These are phyloP conservation scores for Ectemnius continuus DNA, from an alignment of 2,888 invertebrate species.

Conservation along the genomic window DNA sequence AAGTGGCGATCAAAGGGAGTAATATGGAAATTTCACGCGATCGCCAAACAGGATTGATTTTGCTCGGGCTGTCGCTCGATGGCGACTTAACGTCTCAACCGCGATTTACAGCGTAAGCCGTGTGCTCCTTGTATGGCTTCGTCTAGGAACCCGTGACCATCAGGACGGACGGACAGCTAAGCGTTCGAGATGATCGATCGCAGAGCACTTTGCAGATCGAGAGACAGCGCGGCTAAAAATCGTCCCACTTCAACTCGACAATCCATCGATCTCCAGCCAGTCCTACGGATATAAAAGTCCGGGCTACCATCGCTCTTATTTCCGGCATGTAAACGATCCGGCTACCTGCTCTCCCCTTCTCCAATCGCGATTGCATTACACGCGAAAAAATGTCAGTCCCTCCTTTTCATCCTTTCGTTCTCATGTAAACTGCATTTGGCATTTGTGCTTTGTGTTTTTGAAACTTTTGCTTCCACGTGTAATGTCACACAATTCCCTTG, in stretches of 20 bases:
- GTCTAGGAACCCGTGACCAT: slow-evolving; percentile 43
- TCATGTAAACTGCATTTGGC: too few relatives aligned
- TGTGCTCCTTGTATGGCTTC: slow-evolving; percentile 49
- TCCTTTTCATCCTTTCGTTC: too few relatives aligned
- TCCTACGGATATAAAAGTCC: neutral
- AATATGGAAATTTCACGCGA: neutral
- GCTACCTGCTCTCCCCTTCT: too few relatives aligned
- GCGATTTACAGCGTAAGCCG: slow-evolving; percentile 24
- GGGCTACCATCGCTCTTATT: slow-evolving; percentile 16
- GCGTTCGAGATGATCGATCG: slow-evolving; percentile 42
- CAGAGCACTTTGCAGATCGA: slow-evolving; percentile 13
- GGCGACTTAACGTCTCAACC: slow-evolving; percentile 25
- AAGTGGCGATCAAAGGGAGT: neutral
- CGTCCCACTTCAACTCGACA: neutral
- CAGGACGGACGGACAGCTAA: slow-evolving; percentile 36
- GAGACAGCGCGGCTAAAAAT: neutral
- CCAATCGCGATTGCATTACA: too few relatives aligned
- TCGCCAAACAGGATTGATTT: slow-evolving; percentile 9
- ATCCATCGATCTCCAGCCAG: slow-evolving; percentile 24
- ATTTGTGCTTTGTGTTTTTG: too few relatives aligned
- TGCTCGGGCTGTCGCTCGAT: neutral
- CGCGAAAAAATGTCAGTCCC: too few relatives aligned
- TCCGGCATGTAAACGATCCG: neutral
- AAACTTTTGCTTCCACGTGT: too few relatives aligned
- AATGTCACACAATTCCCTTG: too few relatives aligned